A percentile compares a stretch with the other conserved stretches of the same genome.
These are phyloP conservation scores for Crax fasciolata DNA, from an alignment of 2,797 vertebrate genomes.

Conservation along the genomic window DNA sequence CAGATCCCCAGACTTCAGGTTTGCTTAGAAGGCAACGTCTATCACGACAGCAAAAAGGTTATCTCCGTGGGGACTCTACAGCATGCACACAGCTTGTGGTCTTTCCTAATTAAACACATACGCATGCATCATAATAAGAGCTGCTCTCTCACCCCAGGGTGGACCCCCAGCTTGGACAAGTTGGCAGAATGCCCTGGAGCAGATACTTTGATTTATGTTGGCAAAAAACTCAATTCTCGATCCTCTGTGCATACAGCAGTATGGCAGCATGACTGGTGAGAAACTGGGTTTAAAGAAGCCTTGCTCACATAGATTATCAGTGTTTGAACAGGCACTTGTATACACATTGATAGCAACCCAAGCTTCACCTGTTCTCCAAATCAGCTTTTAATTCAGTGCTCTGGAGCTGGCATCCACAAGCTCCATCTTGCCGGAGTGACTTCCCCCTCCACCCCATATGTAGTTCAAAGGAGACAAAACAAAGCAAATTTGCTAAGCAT, in stretches of 20 bases:
- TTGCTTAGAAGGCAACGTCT: background rate
- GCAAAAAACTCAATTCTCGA: background rate
- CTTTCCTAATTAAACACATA: conserved; percentile 35
- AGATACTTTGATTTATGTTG: conserved; percentile 23
- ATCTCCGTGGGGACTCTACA: background rate
- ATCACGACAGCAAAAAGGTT: background rate
- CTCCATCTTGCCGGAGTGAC: background rate
- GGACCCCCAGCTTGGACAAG: background rate
- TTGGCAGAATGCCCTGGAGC: conserved; percentile 19
- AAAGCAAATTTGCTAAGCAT: background rate
- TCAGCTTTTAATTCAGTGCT: background rate
- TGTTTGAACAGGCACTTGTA: background rate
- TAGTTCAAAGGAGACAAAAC: background rate
- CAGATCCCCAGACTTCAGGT: background rate
- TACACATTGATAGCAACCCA: background rate
- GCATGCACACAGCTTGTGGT: background rate
- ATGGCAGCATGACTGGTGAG: background rate
- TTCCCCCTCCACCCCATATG: background rate
- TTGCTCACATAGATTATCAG: background rate
- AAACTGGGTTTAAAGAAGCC: background rate
- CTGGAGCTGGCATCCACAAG: background rate
- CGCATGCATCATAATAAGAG: background rate
- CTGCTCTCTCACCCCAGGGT: conserved; percentile 12
- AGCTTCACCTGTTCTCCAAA: background rate
- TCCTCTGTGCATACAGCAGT: background rate